phyloP scores from a whole-genome alignment of 2,113 vertebrate species.

The Eonycteris spelaea region DNA sequence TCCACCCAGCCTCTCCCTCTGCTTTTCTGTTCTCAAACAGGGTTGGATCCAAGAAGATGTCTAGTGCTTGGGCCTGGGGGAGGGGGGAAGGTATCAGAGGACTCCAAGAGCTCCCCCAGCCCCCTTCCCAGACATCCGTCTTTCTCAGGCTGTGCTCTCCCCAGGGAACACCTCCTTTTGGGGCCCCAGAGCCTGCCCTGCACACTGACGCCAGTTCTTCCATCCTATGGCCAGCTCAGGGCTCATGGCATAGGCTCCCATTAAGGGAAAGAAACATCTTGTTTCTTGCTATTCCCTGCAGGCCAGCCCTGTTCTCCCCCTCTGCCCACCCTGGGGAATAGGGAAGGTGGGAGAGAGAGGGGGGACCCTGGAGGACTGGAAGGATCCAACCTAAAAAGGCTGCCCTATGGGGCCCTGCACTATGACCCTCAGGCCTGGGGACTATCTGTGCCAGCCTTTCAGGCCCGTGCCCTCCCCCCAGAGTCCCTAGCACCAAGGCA shows the following conservation, averaged over 20 bases:
- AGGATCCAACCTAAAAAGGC: slow-evolving; percentile 18
- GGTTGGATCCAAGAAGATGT: slow-evolving; percentile 35
- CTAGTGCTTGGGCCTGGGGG: slow-evolving; percentile 27
- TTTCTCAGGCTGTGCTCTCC: slow-evolving; percentile 23
- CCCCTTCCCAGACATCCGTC: background rate
- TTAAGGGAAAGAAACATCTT: background rate
- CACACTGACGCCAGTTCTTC: background rate
- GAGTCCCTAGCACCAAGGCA: background rate
- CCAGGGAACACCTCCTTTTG: background rate
- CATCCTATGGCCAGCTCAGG: background rate
- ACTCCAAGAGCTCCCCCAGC: background rate
- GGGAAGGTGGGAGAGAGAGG: background rate
- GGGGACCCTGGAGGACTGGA: background rate
- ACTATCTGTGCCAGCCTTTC: background rate
- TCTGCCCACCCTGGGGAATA: slow-evolving; percentile 3
- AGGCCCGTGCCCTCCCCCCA: background rate
- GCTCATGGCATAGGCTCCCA: background rate
- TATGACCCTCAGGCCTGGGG: background rate
- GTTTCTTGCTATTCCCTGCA: background rate
- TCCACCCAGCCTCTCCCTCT: background rate
- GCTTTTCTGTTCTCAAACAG: slow-evolving; percentile 44
- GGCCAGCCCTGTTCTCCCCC: background rate
- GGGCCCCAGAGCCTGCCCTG: slow-evolving; percentile 16
- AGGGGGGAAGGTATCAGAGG: background rate
- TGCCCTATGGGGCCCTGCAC: background rate